Base-by-base conservation (phyloP, 2,888 invertebrate species). In the Nomada hirtipes region DNA sequence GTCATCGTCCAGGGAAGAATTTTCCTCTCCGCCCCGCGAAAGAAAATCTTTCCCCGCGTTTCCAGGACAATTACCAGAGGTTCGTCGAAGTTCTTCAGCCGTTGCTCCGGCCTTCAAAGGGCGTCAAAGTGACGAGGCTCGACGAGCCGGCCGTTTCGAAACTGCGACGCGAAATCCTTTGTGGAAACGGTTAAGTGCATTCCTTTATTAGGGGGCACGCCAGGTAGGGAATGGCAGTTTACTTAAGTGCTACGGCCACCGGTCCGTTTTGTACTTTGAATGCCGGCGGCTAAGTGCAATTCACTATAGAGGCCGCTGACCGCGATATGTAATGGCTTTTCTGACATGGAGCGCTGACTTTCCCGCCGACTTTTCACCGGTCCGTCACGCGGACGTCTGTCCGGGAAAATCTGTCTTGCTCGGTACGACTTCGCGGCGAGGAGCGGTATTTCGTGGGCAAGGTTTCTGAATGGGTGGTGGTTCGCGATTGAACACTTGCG, bases 221-320 rank as follows among this genome's bases (percentile, higher is more conserved):
- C 79, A 69, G 74, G 53, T 53, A 61, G 85, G 55, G 69, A 73
- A 69, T 77, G 82, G 85, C 75, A 83, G 88, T 88, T 88, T 88
- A 84, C 83, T 88, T 88, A 88, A 88, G 88, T 87, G 83, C 82
- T 77, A 72, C 76, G 79, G 53, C 79, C 73, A 68, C 60, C 59
- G 61, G 64, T 61, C 64, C 88, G 88, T 88, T 88, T 88, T 76
- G 83, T 82, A 83, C 88, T 83, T 88, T 85, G 88, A 83, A 85
- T 80, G 61, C 68, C 71, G 20, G 26, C 36, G 65, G 80, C 88
- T 82, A 87, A 88, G 88, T 88, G 87, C 88, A 75, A 88, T 83
- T 79, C 85, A 83, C 80, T 83, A 78, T 78, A 10, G 75, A 76
- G 57, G 73, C 53, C 59, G 29, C 64, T 29, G 68, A 67, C 75